Percentiles rank a stretch among this genome's conserved stretches.
Evolutionary conservation across 1,140 invertebrate species (phyloP).

Genomic region (Metopolophium dirhodum): DNA sequence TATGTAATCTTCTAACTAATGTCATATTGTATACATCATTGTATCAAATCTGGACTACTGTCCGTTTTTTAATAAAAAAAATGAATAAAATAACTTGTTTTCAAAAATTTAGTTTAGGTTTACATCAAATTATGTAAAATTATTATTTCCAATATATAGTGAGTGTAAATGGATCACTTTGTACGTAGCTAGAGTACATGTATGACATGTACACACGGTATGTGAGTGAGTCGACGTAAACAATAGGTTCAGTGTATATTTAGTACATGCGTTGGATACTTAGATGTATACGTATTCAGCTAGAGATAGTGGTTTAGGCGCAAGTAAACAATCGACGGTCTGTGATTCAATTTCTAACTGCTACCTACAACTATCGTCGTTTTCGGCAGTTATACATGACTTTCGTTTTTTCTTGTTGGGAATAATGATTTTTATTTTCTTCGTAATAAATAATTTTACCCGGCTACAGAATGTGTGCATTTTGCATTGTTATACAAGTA

Average conservation of each 20-base stretch:
- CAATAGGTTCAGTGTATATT: neutral
- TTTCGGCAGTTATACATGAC: neutral
- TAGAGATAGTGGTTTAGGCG: neutral
- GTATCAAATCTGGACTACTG: neutral
- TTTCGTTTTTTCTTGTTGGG: neutral
- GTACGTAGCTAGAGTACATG: neutral
- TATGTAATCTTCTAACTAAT: no score
- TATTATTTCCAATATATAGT: no score
- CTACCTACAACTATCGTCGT: neutral
- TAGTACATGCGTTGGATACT: neutral
- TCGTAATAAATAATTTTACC: neutral
- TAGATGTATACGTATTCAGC: neutral
- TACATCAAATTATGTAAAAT: no score
- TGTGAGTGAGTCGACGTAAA: neutral
- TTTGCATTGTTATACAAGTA: no score
- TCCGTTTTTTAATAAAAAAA: neutral
- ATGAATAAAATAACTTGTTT: no score
- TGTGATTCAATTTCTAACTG: neutral
- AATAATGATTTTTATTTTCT: slow-evolving; percentile 5
- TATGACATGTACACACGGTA: neutral
- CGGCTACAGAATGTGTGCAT: neutral
- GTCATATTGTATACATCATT: neutral
- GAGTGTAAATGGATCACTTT: neutral
- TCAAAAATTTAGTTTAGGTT: no score
- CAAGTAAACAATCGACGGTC: neutral